Base-by-base conservation (phyloP, 2,113 vertebrate genomes). In the Semicossyphus pulcher region DNA sequence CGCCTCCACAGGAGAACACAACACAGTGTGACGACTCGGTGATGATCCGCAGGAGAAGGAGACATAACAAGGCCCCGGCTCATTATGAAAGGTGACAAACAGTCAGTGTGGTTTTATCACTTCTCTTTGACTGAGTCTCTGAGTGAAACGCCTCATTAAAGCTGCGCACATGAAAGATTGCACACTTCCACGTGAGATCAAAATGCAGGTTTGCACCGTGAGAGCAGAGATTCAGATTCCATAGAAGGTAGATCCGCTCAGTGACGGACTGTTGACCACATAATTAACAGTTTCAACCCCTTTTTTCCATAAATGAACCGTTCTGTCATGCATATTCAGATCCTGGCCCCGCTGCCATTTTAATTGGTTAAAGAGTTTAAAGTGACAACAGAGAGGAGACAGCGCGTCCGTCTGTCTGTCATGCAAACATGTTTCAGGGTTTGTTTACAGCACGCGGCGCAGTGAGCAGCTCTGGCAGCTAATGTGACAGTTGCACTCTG, bases 401-500 rank as follows among this genome's bases (percentile, higher is more conserved):
- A 16, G 14, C 16, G 78, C 78, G 51, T 69, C 59, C 57, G 68
- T 85, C 81, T 82, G 86, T 81, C 80, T 83, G 83, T 85, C 84
- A 80, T 49, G 59, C 73, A 78, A 91, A 82, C 85, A 89, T 91
- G 80, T 89, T 85, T 85, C 26, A 4, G 86, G 81, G 64, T 89
- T 77, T 88, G 88, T 92, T 91, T 87, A 91, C 47, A 84, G 82
- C 88, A 70, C 69, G 78, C 62, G 32, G 71, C n/a, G 28, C 48
- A 73, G 76, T 51, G 87, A 78, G 76, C 31, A 10, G 88, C 78
- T 66, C 78, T 87, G 80, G 86, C 86, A 85, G 82, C 82, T 91
- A 87, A 93, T 89, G 88, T 92, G 92, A 94, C 90, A 90, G 91
- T 88, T 89, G 90, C 88, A 90, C 87, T 91, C 88, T 91, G 91